A percentile compares a stretch with the other conserved stretches of the same genome.
Conservation (phyloP, 2,113 vertebrate genomes). For the Hemiprocne comata region DNA sequence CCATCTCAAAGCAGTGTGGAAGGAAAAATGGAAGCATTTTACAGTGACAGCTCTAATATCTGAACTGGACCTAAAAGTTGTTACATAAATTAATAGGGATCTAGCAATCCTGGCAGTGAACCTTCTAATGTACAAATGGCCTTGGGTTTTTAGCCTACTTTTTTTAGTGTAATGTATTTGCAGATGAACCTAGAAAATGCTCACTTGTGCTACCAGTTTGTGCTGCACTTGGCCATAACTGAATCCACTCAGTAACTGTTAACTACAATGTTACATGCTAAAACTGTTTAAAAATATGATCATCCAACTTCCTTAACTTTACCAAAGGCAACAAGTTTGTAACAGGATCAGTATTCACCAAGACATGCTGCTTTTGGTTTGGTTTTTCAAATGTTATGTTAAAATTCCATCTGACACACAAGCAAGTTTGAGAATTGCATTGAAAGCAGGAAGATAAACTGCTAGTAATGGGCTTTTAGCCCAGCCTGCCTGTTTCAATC, state of each 20-base stretch:
- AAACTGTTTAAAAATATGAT: background rate
- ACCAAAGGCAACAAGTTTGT: background rate
- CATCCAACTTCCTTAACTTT: background rate
- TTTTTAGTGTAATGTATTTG: background rate
- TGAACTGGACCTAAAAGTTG: background rate
- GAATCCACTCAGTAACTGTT: background rate
- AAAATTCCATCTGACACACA: background rate
- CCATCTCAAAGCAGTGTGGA: constrained; percentile 11
- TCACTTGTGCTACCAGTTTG: background rate
- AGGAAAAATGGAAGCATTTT: constrained; percentile 45
- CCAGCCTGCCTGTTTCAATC: background rate
- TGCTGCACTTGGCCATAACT: accelerated
- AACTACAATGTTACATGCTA: accelerated
- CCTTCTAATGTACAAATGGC: constrained; percentile 1
- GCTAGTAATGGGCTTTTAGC: background rate
- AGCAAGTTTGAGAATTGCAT: background rate
- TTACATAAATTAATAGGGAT: constrained; percentile 52
- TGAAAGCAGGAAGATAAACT: background rate
- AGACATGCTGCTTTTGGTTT: background rate
- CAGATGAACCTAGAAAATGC: background rate
- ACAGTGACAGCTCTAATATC: constrained; percentile 43
- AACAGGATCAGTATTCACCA: background rate
- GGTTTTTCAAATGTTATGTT: background rate
- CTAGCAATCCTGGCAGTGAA: background rate
- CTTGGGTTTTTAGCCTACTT: background rate